phyloP scores from a whole-genome alignment of 2,797 vertebrate species.

The Petrocephalus schoutedeni region DNA sequence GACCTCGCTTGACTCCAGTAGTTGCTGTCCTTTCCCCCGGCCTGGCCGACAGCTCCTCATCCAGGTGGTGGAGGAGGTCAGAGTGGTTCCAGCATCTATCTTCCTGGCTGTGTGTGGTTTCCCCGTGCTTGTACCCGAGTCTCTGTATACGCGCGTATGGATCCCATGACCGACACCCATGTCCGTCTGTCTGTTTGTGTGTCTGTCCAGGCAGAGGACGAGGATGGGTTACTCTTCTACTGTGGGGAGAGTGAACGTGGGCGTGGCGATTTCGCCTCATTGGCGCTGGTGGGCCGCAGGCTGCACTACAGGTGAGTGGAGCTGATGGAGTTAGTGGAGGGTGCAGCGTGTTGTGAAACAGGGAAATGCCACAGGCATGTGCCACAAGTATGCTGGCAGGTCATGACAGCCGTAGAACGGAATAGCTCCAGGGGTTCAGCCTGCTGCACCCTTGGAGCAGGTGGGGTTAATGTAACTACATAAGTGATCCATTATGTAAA shows the following conservation, averaged over 20 bases:
- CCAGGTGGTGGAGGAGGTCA: slow-evolving; percentile 10
- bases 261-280: slow-evolving; percentile 82
- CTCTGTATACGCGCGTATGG: not conserved
- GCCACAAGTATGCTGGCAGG: not conserved
- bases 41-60: not conserved
- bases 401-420: not conserved
- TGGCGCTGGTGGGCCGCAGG: slow-evolving; percentile 72
- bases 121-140: not conserved
- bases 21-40: not conserved
- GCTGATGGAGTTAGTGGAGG: not conserved
- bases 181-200: not conserved
- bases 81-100: not conserved
- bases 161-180: not conserved
- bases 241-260: slow-evolving; percentile 89
- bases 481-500: not conserved
- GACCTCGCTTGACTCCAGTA: not conserved
- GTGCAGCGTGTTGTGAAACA: not conserved
- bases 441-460: not conserved
- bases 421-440: not conserved
- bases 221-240: slow-evolving; percentile 85
- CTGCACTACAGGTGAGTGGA: slow-evolving; percentile 85
- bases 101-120: not conserved
- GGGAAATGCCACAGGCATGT: not conserved
- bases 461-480: not conserved
- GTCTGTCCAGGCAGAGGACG: slow-evolving; percentile 70